Evolutionary conservation across 2,888 invertebrate species (phyloP).

Genomic region (Aphodius sticticus): DNA sequence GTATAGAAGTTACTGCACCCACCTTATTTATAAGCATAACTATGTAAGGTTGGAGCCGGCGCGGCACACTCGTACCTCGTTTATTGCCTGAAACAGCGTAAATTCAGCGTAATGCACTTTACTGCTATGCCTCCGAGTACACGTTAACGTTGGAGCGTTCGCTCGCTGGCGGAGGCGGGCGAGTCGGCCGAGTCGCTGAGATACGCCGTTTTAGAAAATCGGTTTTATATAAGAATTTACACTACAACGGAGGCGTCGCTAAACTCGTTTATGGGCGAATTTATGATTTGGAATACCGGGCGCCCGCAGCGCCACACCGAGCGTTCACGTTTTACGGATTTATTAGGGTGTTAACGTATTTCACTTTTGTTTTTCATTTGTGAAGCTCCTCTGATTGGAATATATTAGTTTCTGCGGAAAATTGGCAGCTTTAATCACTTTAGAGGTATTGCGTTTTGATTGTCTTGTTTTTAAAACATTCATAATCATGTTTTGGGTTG

Average conservation of each 20-base stretch:
- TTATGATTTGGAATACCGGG: not conserved
- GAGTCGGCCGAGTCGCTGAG: not conserved
- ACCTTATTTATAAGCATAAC: not conserved
- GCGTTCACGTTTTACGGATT: not conserved
- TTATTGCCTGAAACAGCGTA: not conserved
- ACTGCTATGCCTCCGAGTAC: not conserved
- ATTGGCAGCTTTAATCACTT: no score
- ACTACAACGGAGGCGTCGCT: not conserved
- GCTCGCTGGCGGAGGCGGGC: not conserved
- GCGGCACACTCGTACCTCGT: not conserved
- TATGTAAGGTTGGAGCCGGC: not conserved
- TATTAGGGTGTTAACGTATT: not conserved
- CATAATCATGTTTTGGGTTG: no score
- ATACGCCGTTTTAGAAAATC: not conserved
- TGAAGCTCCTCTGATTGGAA: no score
- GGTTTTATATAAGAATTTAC: slow-evolving; percentile 4
- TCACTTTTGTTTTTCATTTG: not conserved
- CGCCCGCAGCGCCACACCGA: not conserved
- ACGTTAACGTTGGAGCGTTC: not conserved
- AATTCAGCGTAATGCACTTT: not conserved
- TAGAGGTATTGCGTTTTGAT: no score
- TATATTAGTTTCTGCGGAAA: no score
- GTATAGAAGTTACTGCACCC: no score
- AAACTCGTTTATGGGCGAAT: slow-evolving; percentile 4
- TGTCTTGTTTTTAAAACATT: no score